phyloP scores from a whole-genome alignment of 2,113 vertebrate genomes.

The Tenebrosternarchus preto region DNA sequence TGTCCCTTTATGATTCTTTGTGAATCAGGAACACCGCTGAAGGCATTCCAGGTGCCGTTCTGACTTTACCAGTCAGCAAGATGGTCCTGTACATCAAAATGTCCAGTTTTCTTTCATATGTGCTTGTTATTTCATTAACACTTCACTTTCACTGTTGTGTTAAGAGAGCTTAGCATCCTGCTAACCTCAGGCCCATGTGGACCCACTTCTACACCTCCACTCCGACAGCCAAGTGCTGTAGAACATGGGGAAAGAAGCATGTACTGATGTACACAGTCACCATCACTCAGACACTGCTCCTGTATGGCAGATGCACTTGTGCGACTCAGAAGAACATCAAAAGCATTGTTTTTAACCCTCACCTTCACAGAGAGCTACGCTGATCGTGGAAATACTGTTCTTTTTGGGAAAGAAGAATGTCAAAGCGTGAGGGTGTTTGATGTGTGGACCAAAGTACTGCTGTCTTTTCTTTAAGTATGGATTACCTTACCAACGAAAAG shows the following conservation, averaged over 20 bases:
- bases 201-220: slow-evolving; percentile 27
- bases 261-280: slow-evolving; percentile 35
- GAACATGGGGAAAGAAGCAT: slow-evolving; percentile 35
- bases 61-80: background rate
- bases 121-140: slow-evolving; percentile 9
- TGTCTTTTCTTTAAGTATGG: background rate
- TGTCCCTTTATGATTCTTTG: background rate
- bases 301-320: slow-evolving; percentile 39
- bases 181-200: slow-evolving; percentile 31
- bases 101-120: background rate
- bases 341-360: slow-evolving; percentile 44
- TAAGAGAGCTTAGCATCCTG: slow-evolving; percentile 31
- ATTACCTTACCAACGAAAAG: background rate
- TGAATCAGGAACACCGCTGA: background rate
- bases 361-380: slow-evolving; percentile 13
- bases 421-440: slow-evolving; percentile 1
- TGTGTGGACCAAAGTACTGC: background rate
- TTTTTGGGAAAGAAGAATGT: background rate
- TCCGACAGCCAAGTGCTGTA: slow-evolving; percentile 50
- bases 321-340: slow-evolving; percentile 45
- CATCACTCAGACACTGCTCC: slow-evolving; percentile 25
- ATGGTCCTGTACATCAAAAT: background rate
- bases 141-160: slow-evolving; percentile 10
- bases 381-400: slow-evolving; percentile 15
- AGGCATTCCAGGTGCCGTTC: background rate